These are phyloP conservation scores for Perca schrenkii DNA, from an alignment of 2,113 vertebrate genomes.

Conservation along the genomic window DNA sequence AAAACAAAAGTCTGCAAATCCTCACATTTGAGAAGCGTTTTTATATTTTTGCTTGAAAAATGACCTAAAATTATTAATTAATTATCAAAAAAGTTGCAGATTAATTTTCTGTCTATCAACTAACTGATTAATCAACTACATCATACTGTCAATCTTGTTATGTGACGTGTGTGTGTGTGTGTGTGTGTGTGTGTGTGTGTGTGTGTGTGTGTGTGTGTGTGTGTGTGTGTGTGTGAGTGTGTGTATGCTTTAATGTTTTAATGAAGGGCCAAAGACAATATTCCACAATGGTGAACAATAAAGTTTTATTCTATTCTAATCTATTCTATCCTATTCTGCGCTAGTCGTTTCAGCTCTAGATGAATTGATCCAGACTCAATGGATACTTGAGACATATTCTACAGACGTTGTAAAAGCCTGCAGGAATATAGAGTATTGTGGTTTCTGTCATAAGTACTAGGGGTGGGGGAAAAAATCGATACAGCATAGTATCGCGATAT, in stretches of 20 bases:
- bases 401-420: neutral
- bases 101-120: neutral
- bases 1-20: neutral
- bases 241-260: neutral
- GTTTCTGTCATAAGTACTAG: slow-evolving; percentile 7
- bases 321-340: neutral
- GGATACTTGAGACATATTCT: neutral
- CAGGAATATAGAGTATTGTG: neutral
- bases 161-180: neutral
- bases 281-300: neutral
- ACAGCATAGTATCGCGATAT: no score
- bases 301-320: neutral
- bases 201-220: neutral
- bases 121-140: neutral
- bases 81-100: neutral
- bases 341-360: neutral
- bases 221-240: no score
- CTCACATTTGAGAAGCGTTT: neutral
- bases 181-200: no score
- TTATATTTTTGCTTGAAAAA: neutral
- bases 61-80: neutral
- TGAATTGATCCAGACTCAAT: slow-evolving; percentile 3
- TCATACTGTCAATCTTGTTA: neutral
- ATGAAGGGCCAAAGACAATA: neutral
- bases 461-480: no score